Percentiles rank a stretch among this genome's conserved stretches.
Evolutionary conservation across 2,888 invertebrate genomes (phyloP).

Genomic region (Cryptocheilus praepositus): DNA sequence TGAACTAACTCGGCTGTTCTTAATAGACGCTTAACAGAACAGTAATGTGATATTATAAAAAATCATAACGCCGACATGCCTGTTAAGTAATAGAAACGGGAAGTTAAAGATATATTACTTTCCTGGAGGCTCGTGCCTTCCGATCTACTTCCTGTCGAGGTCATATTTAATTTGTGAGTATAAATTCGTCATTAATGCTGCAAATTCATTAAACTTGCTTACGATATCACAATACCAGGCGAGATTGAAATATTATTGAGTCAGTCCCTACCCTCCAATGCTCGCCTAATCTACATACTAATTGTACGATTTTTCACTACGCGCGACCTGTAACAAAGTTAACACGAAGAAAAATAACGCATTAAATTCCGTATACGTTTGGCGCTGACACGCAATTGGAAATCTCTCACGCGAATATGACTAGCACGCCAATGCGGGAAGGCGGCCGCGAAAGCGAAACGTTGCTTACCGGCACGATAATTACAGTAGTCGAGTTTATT

Average conservation of each 20-base stretch:
- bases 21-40: too few species aligned
- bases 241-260: too few species aligned
- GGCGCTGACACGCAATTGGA: conserved; percentile 24
- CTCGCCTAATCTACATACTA: too few species aligned
- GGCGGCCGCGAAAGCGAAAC: conserved; percentile 52
- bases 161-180: too few species aligned
- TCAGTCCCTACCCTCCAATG: too few species aligned
- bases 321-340: not conserved
- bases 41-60: too few species aligned
- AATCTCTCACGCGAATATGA: conserved; percentile 33
- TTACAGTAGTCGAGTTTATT: conserved; percentile 36
- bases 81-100: too few species aligned
- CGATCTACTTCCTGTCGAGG: not conserved
- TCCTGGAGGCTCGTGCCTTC: conserved; percentile 16
- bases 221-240: too few species aligned
- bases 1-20: too few species aligned
- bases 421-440: conserved; percentile 15
- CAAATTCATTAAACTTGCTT: too few species aligned
- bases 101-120: conserved; percentile 18
- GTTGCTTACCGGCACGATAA: conserved; percentile 39
- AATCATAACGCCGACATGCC: not conserved
- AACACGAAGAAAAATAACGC: not conserved
- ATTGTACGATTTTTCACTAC: too few species aligned
- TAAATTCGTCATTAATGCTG: too few species aligned
- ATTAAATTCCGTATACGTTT: conserved; percentile 30